Conservation (phyloP, 1,140 invertebrate genomes). For the Agraylea sexmaculata region DNA sequence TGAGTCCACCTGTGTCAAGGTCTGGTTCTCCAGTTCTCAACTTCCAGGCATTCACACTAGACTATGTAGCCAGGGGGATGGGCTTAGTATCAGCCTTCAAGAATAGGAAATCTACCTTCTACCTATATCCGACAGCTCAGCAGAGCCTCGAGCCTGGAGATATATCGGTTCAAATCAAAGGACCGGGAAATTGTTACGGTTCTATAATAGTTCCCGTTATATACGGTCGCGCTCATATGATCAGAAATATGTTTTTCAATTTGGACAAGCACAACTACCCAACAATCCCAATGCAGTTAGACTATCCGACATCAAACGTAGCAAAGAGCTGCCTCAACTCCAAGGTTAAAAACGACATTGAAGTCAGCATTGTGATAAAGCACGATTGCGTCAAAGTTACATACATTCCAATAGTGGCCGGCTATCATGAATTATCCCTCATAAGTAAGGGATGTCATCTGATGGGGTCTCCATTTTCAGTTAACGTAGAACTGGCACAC, state of each 20-base stretch:
- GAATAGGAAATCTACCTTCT: slow-evolving; percentile 37
- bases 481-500: slow-evolving; percentile 32
- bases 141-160: slow-evolving; percentile 37
- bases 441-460: slow-evolving; percentile 36
- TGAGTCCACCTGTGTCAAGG: slow-evolving; percentile 32
- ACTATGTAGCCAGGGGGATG: slow-evolving; percentile 44
- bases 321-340: slow-evolving; percentile 36
- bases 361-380: slow-evolving; percentile 28
- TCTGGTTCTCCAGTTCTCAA: slow-evolving; percentile 23
- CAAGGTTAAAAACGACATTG: slow-evolving; percentile 35
- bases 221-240: slow-evolving; percentile 34
- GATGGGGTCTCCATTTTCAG: slow-evolving; percentile 36
- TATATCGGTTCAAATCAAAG: slow-evolving; percentile 36
- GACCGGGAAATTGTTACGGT: slow-evolving; percentile 35
- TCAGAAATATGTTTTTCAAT: slow-evolving; percentile 33
- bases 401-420: slow-evolving; percentile 31
- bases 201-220: slow-evolving; percentile 31
- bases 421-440: slow-evolving; percentile 36
- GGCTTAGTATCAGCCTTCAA: slow-evolving; percentile 41
- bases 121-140: slow-evolving; percentile 38
- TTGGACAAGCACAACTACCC: slow-evolving; percentile 25
- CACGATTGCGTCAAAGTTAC: slow-evolving; percentile 31
- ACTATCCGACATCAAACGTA: slow-evolving; percentile 33
- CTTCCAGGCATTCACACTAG: slow-evolving; percentile 30
- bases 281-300: slow-evolving; percentile 29